Evolutionary conservation across 2,797 vertebrate species (phyloP), one percentile per base, ranked within the genome.

Genomic region (Cirrhinus mrigala): DNA sequence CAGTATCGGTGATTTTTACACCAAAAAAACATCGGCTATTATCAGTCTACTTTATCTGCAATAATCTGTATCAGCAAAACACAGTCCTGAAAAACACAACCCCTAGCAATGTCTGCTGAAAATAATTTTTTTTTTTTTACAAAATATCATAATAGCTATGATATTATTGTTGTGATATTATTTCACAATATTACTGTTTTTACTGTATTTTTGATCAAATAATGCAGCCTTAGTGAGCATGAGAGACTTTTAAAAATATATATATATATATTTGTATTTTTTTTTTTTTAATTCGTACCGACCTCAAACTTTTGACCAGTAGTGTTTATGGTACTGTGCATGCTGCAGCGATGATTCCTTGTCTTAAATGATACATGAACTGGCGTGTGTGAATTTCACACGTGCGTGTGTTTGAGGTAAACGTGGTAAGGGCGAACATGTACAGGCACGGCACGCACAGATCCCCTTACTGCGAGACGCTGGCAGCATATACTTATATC

Each of bases 401-500:
- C 66, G 27, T 82, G 29, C 52, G n/a, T 81, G 58, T 86, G 84
- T 71, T 85, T 69, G 46, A 83, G 54, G 81, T 22, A 33, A 86
- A 69, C n/a, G 60, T 66, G 69, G 56, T 66, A 80, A 82, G 29
- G 24, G 76, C 79, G 70, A 87, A 86, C 88, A 82, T 87, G 86
- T 74, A 78, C 74, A 68, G 85, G 79, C 88, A 85, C 54, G 84
- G 86, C 86, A 68, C 37, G 29, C 76, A 85, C 79, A 81, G 86
- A 89, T 88, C 87, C 85, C 50, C 86, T 87, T 87, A 85, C 87
- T 58, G 76, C 58, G 46, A 89, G 80, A 84, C 12, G 37, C 85
- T 83, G 78, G 82, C 44, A 77, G 85, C 81, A 79, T 89, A 87
- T 44, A 84, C 85, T 83, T 78, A 82, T 62, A 89, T 89, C 87